Percentiles rank a stretch among this genome's conserved stretches.
phyloP scores from a whole-genome alignment of 1,140 invertebrate species.

The Goniozus legneri region DNA sequence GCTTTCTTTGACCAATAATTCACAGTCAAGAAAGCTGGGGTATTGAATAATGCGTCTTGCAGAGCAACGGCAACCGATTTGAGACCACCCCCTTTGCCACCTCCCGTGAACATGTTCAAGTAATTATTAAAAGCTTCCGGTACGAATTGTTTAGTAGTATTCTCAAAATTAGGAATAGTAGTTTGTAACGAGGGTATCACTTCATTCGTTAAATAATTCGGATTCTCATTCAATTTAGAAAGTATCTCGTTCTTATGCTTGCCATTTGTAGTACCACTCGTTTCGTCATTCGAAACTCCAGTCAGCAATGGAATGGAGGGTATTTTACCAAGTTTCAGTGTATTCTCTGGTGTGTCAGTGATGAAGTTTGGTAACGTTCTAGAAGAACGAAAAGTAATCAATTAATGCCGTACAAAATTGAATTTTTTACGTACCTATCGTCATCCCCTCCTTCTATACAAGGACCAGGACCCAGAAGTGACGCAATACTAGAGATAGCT shows the following conservation, averaged over 20 bases:
- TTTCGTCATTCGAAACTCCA: slow-evolving; percentile 69
- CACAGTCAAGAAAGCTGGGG: slow-evolving; percentile 67
- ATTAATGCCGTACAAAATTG: background rate
- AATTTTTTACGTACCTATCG: slow-evolving; percentile 32
- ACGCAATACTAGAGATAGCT: slow-evolving; percentile 51
- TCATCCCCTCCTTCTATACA: slow-evolving; percentile 65
- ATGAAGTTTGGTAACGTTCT: slow-evolving; percentile 61
- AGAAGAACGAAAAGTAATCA: slow-evolving; percentile 6
- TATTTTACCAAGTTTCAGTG: slow-evolving; percentile 55
- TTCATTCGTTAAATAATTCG: slow-evolving; percentile 59
- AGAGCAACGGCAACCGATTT: slow-evolving; percentile 46
- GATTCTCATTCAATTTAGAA: slow-evolving; percentile 47
- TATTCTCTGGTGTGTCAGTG: slow-evolving; percentile 56
- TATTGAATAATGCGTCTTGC: slow-evolving; percentile 68
- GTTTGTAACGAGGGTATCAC: slow-evolving; percentile 48
- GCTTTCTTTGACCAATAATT: slow-evolving; percentile 61
- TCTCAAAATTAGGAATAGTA: slow-evolving; percentile 29
- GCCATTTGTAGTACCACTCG: slow-evolving; percentile 60
- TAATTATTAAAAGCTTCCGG: slow-evolving; percentile 38
- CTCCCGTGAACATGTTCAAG: slow-evolving; percentile 16
- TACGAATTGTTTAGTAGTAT: slow-evolving; percentile 25
- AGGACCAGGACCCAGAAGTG: slow-evolving; percentile 54
- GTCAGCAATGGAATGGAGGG: slow-evolving; percentile 65
- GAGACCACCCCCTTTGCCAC: slow-evolving; percentile 4
- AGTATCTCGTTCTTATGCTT: slow-evolving; percentile 53